Evolutionary conservation across 2,888 invertebrate genomes (phyloP), one percentile per base, ranked within the genome.

Genomic region (Pollenia amentaria): DNA sequence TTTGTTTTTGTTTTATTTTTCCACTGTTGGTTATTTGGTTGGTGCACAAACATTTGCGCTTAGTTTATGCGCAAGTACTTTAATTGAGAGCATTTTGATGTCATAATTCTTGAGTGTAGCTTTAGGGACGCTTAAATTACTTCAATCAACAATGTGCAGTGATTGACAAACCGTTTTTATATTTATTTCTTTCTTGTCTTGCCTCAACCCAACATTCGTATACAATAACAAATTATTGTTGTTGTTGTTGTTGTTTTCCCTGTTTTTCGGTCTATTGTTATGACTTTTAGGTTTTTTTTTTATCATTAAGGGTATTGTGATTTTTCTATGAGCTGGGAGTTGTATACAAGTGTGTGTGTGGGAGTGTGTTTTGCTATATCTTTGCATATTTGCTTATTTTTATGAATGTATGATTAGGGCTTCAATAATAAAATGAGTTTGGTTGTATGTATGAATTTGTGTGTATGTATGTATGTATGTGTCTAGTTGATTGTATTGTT

Each of bases 51-150:
- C 51, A 76, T 65, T 84, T 48, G 62, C 76, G 88, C 80, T 81
- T 84, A 84, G 79, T 77, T 77, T 78, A 83, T 83, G 85, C 79
- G 88, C 78, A 84, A 84, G 86, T 67, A 88, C 92, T 91, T 91
- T 92, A 92, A 92, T 92, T 92, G 92, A 91, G 90, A 90, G 91
- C 90, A 91, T 90, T 91, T 89, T 90, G 91, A 90, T 91, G 91
- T 91, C 89, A 91, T 91, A 90, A 91, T 92, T 87, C 87, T 88
- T 84, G 84, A 89, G 88, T 86, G 87, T 85, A 88, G 86, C 88
- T 89, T 88, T 70, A 85, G 89, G 83, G 82, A 89, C 85, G 88
- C 88, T 88, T 89, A 85, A 88, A 89, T 88, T 89, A 88, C 88
- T 89, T 87, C 88, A 88, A 85, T 87, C 88, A 85, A 88, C 87